Evolutionary conservation across 2,113 vertebrate species (phyloP).

Genomic region (Alouatta palliata): DNA sequence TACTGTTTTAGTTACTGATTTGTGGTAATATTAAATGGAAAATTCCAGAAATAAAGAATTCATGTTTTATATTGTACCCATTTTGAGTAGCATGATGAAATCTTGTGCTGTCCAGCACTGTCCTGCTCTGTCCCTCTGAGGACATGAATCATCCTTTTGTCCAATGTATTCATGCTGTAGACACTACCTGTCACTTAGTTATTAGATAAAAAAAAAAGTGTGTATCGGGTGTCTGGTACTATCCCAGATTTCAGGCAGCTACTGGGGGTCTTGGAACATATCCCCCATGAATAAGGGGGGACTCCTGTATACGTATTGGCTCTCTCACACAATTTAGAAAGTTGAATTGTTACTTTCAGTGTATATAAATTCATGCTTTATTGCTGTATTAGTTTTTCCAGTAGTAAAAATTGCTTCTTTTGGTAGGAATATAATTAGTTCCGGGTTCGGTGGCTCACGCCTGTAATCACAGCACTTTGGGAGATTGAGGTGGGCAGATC

Average conservation of each 20-base stretch:
- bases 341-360: neutral
- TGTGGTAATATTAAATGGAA: neutral
- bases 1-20: neutral
- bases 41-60: neutral
- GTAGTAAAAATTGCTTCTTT: slow-evolving; percentile 29
- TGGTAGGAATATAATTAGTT: slow-evolving; percentile 16
- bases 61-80: neutral
- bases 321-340: slow-evolving; percentile 3
- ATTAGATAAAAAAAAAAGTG: neutral
- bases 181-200: neutral
- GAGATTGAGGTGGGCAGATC: no score
- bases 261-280: neutral
- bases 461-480: no score
- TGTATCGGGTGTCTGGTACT: neutral
- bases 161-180: neutral
- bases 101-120: neutral
- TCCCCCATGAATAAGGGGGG: neutral
- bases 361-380: slow-evolving; percentile 28
- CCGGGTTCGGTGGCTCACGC: no score
- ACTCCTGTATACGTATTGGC: neutral
- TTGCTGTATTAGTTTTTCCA: slow-evolving; percentile 33
- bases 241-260: neutral
- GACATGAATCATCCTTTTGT: neutral
- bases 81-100: neutral
- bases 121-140: neutral